These are phyloP conservation scores for Eufriesea mexicana DNA, from an alignment of 1,140 invertebrate genomes.

Conservation along the genomic window DNA sequence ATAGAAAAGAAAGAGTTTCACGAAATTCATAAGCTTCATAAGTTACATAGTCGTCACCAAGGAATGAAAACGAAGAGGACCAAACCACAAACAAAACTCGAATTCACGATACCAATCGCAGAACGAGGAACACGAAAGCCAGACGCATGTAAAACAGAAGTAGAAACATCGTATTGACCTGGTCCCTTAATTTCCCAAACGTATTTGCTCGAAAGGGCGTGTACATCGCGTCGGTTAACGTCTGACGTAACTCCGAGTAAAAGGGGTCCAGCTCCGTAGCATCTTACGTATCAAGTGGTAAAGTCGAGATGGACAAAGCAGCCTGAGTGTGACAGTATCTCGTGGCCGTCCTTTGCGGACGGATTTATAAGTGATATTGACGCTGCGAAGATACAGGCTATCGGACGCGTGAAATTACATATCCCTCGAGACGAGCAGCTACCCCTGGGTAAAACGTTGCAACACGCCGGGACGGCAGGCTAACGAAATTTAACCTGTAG, in stretches of 20 bases:
- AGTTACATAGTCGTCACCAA: neutral
- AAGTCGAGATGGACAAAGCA: slow-evolving; percentile 39
- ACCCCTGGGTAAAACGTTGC: neutral
- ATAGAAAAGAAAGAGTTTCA: too few relatives aligned
- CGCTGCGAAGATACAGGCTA: slow-evolving; percentile 27
- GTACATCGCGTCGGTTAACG: slow-evolving; percentile 16
- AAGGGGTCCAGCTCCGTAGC: neutral
- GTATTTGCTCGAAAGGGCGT: slow-evolving; percentile 36
- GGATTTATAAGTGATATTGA: slow-evolving; percentile 34
- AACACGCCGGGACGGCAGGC: neutral
- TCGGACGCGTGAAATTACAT: slow-evolving; percentile 69
- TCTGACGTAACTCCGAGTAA: slow-evolving; percentile 27
- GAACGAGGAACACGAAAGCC: too few relatives aligned
- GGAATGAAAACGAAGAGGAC: too few relatives aligned
- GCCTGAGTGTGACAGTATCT: slow-evolving; percentile 24
- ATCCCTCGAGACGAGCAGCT: slow-evolving; percentile 47
- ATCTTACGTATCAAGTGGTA: slow-evolving; percentile 27
- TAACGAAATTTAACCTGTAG: slow-evolving; percentile 29
- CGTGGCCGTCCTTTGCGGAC: slow-evolving; percentile 7
- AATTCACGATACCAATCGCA: neutral
- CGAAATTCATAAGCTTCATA: too few relatives aligned
- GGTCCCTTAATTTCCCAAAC: slow-evolving; percentile 60
- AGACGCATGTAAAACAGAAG: neutral
- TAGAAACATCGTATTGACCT: slow-evolving; percentile 46
- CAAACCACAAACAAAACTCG: neutral